Percentiles rank a stretch among this genome's conserved stretches.
Evolutionary conservation across 2,888 invertebrate genomes (phyloP).

Genomic region (Euzetes globulus): DNA sequence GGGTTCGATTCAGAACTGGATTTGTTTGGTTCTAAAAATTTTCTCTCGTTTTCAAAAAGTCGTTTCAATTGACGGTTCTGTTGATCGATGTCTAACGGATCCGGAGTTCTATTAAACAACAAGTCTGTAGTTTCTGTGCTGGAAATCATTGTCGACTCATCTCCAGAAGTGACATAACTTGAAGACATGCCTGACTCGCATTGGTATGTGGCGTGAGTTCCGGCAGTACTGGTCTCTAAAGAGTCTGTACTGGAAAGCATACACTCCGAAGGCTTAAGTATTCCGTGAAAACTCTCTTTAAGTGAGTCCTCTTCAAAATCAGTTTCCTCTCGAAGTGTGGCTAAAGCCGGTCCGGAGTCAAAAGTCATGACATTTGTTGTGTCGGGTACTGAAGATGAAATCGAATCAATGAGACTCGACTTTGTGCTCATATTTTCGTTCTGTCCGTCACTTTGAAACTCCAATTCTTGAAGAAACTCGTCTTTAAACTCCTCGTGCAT

Average conservation of each 20-base stretch:
- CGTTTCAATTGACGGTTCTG: not conserved
- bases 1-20: not conserved
- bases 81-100: not conserved
- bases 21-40: not conserved
- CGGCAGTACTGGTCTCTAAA: constrained; percentile 68
- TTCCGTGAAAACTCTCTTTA: constrained; percentile 24
- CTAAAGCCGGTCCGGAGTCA: constrained; percentile 20
- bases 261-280: constrained; percentile 38
- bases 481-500: constrained; percentile 16
- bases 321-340: constrained; percentile 23
- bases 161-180: constrained; percentile 52
- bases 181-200: constrained; percentile 78
- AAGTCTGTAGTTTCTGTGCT: constrained; percentile 62
- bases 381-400: not conserved
- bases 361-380: not conserved
- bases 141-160: constrained; percentile 74
- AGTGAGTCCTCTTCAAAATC: constrained; percentile 22
- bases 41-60: constrained; percentile 13
- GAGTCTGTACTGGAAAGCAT: constrained; percentile 64
- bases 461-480: not conserved
- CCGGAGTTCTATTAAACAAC: not conserved
- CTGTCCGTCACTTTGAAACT: not conserved
- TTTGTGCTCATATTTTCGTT: constrained; percentile 11
- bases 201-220: constrained; percentile 73
- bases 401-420: not conserved